Base-by-base conservation (phyloP, 1,140 invertebrate genomes). In the Drosophila leontia region DNA sequence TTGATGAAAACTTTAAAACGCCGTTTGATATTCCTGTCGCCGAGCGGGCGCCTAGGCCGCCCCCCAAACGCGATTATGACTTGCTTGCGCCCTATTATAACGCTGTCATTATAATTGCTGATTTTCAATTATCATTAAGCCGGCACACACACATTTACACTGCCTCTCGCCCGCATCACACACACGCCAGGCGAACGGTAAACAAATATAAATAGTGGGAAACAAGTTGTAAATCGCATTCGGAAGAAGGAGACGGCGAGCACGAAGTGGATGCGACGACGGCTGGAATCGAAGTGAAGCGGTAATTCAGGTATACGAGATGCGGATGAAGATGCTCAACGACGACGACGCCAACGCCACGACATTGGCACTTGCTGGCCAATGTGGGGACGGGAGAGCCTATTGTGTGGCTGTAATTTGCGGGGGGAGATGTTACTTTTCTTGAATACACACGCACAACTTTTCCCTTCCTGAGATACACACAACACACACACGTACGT, bases 121-220 rank as follows among this genome's bases (percentile, higher is more conserved):
- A 78, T 80, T 65, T 69, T 84, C 42, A 77, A 92, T 92, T 91
- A 87, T 92, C 91, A 92, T 92, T 91, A 91, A 53, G 80, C 78
- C 80, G 80, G 84, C 69, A 80, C 50, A 57, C 53, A 45, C 65
- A 47, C 58, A 62, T 41, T 29, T 13, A 42, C 11, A 29, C 47
- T 53, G 63, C 42, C 55, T 45, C 45, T 47, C 71, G 51, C 26
- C 51, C 51, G 17, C 68, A 47, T 34, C 47, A 69, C 32, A 42
- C 42, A 60, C 47, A 58, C 23, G 35, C 23, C 65, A 67, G 53
- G 37, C 53, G 51, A 68, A 61, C 70, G 62, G 86, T 91, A 91
- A 91, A 91, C 86, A 82, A 91, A 91, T 69, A 58, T 41, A 74
- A 79, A 70, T 55, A 63, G 58, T 75, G 67, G 51, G 53, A 70